phyloP scores from a whole-genome alignment of 2,888 invertebrate species.

The Pachymerium ferrugineum region DNA sequence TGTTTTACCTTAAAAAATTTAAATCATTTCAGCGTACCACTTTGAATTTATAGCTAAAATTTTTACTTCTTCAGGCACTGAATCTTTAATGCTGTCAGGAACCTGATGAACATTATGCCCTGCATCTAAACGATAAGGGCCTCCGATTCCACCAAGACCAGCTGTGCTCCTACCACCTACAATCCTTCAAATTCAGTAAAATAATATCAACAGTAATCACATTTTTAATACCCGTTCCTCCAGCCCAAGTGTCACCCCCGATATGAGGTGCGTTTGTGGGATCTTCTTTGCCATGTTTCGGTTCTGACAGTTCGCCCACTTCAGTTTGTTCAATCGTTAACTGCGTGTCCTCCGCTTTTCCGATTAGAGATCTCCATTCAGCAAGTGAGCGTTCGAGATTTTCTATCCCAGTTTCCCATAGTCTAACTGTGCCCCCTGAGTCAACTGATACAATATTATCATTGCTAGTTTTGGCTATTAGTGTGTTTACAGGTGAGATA shows the following conservation, averaged over 20 bases:
- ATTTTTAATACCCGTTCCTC: slow-evolving; percentile 65
- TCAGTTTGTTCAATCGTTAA: slow-evolving; percentile 66
- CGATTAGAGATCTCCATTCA: slow-evolving; percentile 52
- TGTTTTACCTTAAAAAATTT: slow-evolving; percentile 64
- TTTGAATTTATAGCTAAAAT: neutral
- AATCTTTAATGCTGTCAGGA: slow-evolving; percentile 81
- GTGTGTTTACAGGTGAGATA: slow-evolving; percentile 48
- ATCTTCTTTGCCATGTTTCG: slow-evolving; percentile 90
- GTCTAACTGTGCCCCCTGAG: slow-evolving; percentile 52
- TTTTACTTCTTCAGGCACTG: slow-evolving; percentile 66
- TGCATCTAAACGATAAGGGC: slow-evolving; percentile 87
- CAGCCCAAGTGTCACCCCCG: slow-evolving; percentile 95
- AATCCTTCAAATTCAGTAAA: slow-evolving; percentile 34
- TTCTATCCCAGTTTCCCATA: slow-evolving; percentile 54
- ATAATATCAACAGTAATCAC: neutral
- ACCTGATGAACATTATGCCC: slow-evolving; percentile 90
- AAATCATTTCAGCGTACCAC: too few species aligned
- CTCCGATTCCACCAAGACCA: slow-evolving; percentile 92
- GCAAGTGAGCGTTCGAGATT: slow-evolving; percentile 50
- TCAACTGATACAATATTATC: slow-evolving; percentile 57
- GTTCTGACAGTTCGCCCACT: slow-evolving; percentile 62
- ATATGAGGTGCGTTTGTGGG: slow-evolving; percentile 86
- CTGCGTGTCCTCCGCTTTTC: slow-evolving; percentile 50
- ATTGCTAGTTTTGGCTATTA: slow-evolving; percentile 48
- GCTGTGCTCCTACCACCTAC: slow-evolving; percentile 79